A percentile compares a stretch with the other conserved stretches of the same genome.
Conservation (phyloP, 1,140 invertebrate genomes). For the Fopius arisanus region DNA sequence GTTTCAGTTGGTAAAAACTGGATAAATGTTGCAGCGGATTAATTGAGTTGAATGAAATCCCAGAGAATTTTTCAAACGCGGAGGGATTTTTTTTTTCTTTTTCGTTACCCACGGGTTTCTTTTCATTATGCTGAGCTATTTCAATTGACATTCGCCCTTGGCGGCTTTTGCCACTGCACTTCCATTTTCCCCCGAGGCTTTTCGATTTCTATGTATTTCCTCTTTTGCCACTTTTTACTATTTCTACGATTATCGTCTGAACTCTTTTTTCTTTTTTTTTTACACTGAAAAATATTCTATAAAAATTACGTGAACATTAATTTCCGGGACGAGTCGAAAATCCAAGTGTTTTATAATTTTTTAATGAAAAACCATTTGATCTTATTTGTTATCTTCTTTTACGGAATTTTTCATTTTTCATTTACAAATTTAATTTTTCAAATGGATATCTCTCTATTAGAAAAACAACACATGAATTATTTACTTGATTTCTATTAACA, state of each 20-base stretch:
- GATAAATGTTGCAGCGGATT: not conserved
- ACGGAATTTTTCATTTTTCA: too few species aligned
- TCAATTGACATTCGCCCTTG: constrained; percentile 13
- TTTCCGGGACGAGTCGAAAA: too few species aligned
- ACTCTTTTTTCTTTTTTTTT: not conserved
- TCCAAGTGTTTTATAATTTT: too few species aligned
- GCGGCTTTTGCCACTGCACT: not conserved
- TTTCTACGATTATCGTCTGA: not conserved
- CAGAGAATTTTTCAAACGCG: not conserved
- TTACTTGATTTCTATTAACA: too few species aligned
- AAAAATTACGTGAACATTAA: too few species aligned
- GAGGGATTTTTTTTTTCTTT: not conserved
- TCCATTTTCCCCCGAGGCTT: not conserved
- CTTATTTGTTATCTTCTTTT: too few species aligned
- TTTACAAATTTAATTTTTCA: too few species aligned
- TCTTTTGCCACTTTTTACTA: not conserved
- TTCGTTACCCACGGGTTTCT: not conserved
- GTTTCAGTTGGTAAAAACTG: not conserved
- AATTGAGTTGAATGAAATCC: not conserved
- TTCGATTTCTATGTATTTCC: not conserved
- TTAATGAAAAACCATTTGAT: too few species aligned
- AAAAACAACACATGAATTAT: too few species aligned
- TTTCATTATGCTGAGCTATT: not conserved
- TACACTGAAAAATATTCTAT: too few species aligned
- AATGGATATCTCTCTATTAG: too few species aligned